Conservation (phyloP, 2,113 vertebrate species). For the Nibea coibor region DNA sequence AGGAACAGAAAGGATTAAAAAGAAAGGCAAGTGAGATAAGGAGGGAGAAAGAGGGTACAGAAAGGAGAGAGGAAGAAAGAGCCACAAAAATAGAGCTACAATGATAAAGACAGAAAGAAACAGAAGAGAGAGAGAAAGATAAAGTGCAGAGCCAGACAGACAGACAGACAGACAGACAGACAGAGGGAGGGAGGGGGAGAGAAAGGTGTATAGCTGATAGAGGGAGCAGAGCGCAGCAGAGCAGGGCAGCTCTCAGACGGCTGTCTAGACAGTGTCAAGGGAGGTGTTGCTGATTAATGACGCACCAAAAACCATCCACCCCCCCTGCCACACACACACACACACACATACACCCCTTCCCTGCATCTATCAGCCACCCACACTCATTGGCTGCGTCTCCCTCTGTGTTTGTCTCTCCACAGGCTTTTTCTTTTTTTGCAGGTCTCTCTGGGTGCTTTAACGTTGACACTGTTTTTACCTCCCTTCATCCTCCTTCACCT, state of each 20-base stretch:
- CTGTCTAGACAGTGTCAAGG: constrained; percentile 83
- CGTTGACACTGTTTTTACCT: constrained; percentile 5
- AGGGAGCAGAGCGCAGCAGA: constrained; percentile 72
- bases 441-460: constrained; percentile 46
- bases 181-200: constrained; percentile 22
- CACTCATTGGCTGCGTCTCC: constrained; percentile 58
- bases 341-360: constrained; percentile 42
- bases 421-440: constrained; percentile 51
- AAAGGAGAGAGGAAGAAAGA: constrained; percentile 33
- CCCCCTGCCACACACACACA: constrained; percentile 32
- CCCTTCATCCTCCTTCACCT: not conserved
- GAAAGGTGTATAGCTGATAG: constrained; percentile 64
- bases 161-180: constrained; percentile 15
- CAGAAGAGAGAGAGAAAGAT: constrained; percentile 4
- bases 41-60: constrained; percentile 7
- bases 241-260: constrained; percentile 79
- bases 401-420: constrained; percentile 49
- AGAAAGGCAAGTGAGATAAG: constrained; percentile 53
- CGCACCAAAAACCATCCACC: constrained; percentile 68
- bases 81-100: constrained; percentile 10
- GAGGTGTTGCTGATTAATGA: constrained; percentile 83
- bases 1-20: constrained; percentile 48
- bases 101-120: constrained; percentile 26
- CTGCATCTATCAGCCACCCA: constrained; percentile 69
- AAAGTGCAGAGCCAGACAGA: constrained; percentile 46